Conservation (phyloP, 2,113 vertebrate genomes). For the Stictonetta naevosa region DNA sequence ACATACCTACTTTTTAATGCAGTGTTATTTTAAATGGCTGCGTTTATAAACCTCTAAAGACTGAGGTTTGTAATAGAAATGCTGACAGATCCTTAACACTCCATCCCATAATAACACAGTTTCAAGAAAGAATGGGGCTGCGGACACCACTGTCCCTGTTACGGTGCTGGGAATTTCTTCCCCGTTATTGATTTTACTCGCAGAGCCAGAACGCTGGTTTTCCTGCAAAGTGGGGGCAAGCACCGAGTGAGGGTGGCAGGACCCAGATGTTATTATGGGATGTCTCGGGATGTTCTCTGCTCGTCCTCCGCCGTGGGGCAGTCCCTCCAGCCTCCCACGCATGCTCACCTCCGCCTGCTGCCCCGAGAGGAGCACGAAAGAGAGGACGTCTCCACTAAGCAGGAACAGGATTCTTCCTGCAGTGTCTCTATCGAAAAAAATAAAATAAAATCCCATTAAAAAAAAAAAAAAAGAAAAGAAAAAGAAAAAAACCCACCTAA, state of each 20-base stretch:
- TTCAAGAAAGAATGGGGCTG: conserved; percentile 12
- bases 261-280: not conserved
- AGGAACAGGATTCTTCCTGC: not conserved
- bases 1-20: conserved; percentile 72
- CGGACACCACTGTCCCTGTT: conserved; percentile 35
- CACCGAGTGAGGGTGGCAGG: not conserved
- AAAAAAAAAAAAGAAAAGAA: not conserved
- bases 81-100: conserved; percentile 74
- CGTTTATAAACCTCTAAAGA: conserved; percentile 72
- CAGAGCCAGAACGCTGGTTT: not conserved
- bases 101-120: conserved; percentile 70
- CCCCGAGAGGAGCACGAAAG: rapidly evolving
- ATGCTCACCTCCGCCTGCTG: not conserved
- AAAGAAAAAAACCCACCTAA: not conserved
- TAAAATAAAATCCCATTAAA: too few relatives aligned
- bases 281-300: not conserved
- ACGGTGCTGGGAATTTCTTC: not conserved
- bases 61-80: conserved; percentile 71
- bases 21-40: conserved; percentile 74
- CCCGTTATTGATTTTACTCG: not conserved
- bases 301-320: not conserved
- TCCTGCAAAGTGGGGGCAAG: not conserved
- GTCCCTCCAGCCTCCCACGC: not conserved
- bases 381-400: not conserved
- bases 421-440: not conserved